These are phyloP conservation scores for Dryoscopus gambensis DNA, from an alignment of 2,113 vertebrate species.

Conservation along the genomic window DNA sequence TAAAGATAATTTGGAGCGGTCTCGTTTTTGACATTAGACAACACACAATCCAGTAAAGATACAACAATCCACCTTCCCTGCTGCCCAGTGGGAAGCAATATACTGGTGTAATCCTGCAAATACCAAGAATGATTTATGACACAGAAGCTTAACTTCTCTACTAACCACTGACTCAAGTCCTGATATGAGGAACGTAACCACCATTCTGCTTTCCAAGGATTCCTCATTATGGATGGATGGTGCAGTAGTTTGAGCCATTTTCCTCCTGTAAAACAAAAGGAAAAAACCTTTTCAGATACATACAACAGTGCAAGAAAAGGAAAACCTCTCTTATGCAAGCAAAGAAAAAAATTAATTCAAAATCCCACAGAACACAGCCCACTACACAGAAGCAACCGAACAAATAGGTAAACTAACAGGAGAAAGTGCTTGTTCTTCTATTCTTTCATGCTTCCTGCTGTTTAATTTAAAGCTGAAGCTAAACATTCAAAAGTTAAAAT, in stretches of 20 bases:
- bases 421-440: background rate
- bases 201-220: constrained; percentile 71
- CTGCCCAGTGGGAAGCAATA: background rate
- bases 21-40: too few species aligned
- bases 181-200: constrained; percentile 78
- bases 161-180: constrained; percentile 81
- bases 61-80: background rate
- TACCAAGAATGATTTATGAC: background rate
- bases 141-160: background rate
- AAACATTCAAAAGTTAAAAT: background rate
- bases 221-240: constrained; percentile 52
- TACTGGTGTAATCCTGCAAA: background rate
- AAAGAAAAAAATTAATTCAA: background rate
- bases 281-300: background rate
- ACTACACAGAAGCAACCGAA: background rate
- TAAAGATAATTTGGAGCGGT: too few species aligned
- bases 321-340: background rate
- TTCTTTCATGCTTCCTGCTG: background rate
- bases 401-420: background rate
- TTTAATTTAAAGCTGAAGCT: background rate
- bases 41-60: background rate
- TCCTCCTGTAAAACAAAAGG: constrained; percentile 10
- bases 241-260: constrained; percentile 66
- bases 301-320: background rate
- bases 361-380: background rate